These are phyloP conservation scores for Anadara kagoshimensis DNA, from an alignment of 1,140 invertebrate genomes.

Conservation along the genomic window DNA sequence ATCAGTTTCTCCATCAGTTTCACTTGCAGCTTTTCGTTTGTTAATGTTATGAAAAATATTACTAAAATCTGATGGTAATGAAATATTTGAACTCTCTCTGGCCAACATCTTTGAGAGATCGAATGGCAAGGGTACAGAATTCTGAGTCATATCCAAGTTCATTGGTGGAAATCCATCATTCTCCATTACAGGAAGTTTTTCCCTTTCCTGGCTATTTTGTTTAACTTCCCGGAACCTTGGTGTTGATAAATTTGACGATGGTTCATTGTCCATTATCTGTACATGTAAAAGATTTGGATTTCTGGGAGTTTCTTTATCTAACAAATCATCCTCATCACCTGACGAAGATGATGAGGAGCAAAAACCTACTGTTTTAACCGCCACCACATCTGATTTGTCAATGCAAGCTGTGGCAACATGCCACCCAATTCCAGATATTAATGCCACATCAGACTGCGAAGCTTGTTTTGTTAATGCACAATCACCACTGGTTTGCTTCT, in stretches of 20 bases:
- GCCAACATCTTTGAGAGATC: slow-evolving; percentile 18
- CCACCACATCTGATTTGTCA: slow-evolving; percentile 60
- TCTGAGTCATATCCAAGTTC: slow-evolving; percentile 63
- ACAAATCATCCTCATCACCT: slow-evolving; percentile 42
- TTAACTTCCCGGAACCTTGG: slow-evolving; percentile 47
- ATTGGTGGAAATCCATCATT: slow-evolving; percentile 62
- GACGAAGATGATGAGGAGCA: slow-evolving; percentile 43
- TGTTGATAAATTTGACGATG: slow-evolving; percentile 18
- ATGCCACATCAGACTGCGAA: slow-evolving; percentile 54
- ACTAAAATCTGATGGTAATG: slow-evolving; percentile 3
- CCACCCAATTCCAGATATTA: slow-evolving; percentile 70
- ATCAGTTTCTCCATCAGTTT: slow-evolving; percentile 11
- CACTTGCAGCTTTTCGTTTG: slow-evolving; percentile 1
- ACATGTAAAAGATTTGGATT: slow-evolving; percentile 14
- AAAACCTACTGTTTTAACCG: slow-evolving; percentile 35
- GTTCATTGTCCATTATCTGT: neutral
- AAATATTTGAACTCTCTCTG: neutral
- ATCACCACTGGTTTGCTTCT: slow-evolving; percentile 40
- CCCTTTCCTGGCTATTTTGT: slow-evolving; percentile 8
- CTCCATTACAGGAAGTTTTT: slow-evolving; percentile 45
- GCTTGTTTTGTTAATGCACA: slow-evolving; percentile 41
- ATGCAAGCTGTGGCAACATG: slow-evolving; percentile 64
- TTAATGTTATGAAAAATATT: neutral
- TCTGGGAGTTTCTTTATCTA: slow-evolving; percentile 7
- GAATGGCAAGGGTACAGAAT: slow-evolving; percentile 20